phyloP scores from a whole-genome alignment of 2,888 invertebrate species.

The Bombyx huttoni region DNA sequence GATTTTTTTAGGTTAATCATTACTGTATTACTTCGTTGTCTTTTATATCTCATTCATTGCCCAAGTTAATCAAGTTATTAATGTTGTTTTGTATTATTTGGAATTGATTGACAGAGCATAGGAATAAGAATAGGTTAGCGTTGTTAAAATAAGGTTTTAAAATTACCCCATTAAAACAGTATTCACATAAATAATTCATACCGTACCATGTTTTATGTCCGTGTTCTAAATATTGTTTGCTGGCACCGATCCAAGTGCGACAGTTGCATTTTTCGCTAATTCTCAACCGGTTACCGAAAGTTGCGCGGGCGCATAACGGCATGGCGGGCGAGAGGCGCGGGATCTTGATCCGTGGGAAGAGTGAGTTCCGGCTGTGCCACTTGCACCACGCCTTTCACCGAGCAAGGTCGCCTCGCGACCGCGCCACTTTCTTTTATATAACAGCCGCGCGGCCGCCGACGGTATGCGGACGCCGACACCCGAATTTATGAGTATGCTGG shows the following conservation, averaged over 20 bases:
- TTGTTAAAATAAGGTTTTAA: not conserved
- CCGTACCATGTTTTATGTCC: slow-evolving; percentile 32
- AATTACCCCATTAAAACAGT: not conserved
- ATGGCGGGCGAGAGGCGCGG: slow-evolving; percentile 37
- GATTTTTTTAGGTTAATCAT: too few species aligned
- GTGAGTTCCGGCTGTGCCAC: slow-evolving; percentile 67
- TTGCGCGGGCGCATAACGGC: slow-evolving; percentile 32
- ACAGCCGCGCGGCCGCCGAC: slow-evolving; percentile 32
- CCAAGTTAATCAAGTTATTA: too few species aligned
- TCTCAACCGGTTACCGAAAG: slow-evolving; percentile 46
- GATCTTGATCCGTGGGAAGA: slow-evolving; percentile 55
- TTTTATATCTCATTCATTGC: too few species aligned
- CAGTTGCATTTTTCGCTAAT: slow-evolving; percentile 40
- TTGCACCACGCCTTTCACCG: slow-evolving; percentile 67
- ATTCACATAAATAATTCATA: slow-evolving; percentile 11
- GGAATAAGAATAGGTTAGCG: too few species aligned
- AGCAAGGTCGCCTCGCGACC: slow-evolving; percentile 65
- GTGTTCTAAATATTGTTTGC: slow-evolving; percentile 20
- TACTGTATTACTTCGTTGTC: too few species aligned
- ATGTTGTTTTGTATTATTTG: too few species aligned
- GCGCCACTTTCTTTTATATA: slow-evolving; percentile 70
- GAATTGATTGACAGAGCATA: too few species aligned
- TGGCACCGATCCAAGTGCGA: slow-evolving; percentile 30
- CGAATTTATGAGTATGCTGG: slow-evolving; percentile 42
- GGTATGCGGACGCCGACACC: slow-evolving; percentile 50